phyloP scores from a whole-genome alignment of 1,140 invertebrate genomes.

The Saccostrea glomerata region DNA sequence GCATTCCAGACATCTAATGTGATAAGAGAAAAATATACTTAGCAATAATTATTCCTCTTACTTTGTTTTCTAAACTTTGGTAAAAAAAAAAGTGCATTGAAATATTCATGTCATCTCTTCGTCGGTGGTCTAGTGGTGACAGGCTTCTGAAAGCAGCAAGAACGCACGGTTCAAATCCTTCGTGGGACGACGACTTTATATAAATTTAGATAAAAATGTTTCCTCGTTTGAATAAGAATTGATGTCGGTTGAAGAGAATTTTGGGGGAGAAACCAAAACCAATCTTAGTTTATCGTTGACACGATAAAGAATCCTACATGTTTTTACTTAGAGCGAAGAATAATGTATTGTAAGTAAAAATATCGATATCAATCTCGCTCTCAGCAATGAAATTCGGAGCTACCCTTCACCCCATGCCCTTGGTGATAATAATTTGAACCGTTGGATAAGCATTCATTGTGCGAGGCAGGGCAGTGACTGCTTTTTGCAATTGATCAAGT shows the following conservation, averaged over 20 bases:
- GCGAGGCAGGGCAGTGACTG: too few species aligned
- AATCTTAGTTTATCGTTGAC: not conserved
- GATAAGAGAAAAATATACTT: constrained; percentile 1
- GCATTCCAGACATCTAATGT: constrained; percentile 6
- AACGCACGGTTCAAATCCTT: not conserved
- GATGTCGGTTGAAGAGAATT: not conserved
- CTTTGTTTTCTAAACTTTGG: not conserved
- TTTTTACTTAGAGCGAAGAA: too few species aligned
- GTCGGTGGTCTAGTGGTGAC: not conserved
- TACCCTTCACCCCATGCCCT: too few species aligned
- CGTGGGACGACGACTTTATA: not conserved
- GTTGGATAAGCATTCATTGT: too few species aligned
- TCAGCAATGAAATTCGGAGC: too few species aligned
- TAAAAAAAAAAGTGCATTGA: not conserved
- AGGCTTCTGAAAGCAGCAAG: not conserved
- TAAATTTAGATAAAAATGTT: not conserved
- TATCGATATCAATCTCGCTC: too few species aligned
- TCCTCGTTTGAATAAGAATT: not conserved
- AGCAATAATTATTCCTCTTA: not conserved
- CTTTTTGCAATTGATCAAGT: too few species aligned
- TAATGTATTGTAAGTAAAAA: too few species aligned
- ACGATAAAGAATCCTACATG: not conserved
- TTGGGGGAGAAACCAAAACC: not conserved
- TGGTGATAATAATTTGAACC: too few species aligned
- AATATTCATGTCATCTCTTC: not conserved